Conservation (phyloP, 1,140 invertebrate genomes). For the Drosophila santomea region DNA sequence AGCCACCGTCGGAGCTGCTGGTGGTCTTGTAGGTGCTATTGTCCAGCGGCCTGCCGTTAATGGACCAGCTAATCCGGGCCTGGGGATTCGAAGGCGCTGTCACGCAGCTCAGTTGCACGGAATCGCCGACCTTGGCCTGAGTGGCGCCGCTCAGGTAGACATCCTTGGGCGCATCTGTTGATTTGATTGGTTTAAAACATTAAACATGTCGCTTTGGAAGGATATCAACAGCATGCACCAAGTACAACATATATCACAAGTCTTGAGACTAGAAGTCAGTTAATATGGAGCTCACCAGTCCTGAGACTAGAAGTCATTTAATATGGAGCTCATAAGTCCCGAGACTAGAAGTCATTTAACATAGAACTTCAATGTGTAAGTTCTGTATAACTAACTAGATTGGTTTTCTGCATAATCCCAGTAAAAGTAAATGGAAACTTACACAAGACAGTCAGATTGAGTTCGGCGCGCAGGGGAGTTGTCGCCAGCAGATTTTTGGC, state of each 20-base stretch:
- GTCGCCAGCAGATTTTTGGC: slow-evolving; percentile 95
- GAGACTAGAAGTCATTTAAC: too few relatives aligned
- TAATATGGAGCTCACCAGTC: too few relatives aligned
- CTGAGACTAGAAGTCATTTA: too few relatives aligned
- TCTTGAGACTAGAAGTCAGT: too few relatives aligned
- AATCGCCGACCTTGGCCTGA: slow-evolving; percentile 93
- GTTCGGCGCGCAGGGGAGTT: slow-evolving; percentile 91
- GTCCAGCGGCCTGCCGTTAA: slow-evolving; percentile 89
- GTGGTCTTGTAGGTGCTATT: slow-evolving; percentile 88
- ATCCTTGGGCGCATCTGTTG: slow-evolving; percentile 92
- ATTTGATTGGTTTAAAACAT: too few relatives aligned
- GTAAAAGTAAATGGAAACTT: slow-evolving; percentile 86
- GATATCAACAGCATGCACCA: too few relatives aligned
- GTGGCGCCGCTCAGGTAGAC: slow-evolving; percentile 94
- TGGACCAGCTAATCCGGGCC: slow-evolving; percentile 95
- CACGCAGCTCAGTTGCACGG: slow-evolving; percentile 93
- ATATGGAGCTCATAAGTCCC: too few relatives aligned
- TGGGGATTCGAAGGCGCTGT: slow-evolving; percentile 96
- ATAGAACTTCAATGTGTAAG: too few relatives aligned
- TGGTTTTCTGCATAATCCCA: not conserved
- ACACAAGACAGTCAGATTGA: slow-evolving; percentile 96
- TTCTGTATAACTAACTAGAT: too few relatives aligned
- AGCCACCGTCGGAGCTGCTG: slow-evolving; percentile 91
- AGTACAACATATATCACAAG: too few relatives aligned
- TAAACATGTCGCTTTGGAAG: too few relatives aligned